Evolutionary conservation across 1,140 invertebrate genomes (phyloP).

Genomic region (Camponotus pennsylvanicus): DNA sequence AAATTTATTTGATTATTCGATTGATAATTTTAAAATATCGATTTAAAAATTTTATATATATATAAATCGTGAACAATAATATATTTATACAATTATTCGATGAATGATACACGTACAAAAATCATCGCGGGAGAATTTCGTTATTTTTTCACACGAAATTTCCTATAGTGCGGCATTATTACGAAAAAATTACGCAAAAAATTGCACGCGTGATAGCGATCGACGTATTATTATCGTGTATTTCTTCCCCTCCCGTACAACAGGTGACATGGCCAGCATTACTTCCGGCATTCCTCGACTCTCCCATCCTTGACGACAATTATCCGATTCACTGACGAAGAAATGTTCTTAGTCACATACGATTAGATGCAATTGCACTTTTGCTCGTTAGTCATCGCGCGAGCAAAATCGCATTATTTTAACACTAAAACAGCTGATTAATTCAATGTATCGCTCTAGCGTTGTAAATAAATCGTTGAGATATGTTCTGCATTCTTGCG

Average conservation of each 20-base stretch:
- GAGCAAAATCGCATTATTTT: slow-evolving; percentile 13
- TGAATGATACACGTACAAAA: not conserved
- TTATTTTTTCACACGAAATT: not conserved
- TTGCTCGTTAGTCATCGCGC: slow-evolving; percentile 37
- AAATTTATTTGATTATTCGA: too few relatives aligned
- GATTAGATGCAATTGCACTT: slow-evolving; percentile 52
- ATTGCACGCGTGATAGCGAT: not conserved
- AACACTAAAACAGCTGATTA: slow-evolving; percentile 4
- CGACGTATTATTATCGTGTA: not conserved
- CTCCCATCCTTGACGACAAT: slow-evolving; percentile 66
- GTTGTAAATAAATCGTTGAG: slow-evolving; percentile 9
- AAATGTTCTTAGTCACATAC: slow-evolving; percentile 42
- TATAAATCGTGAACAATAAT: not conserved
- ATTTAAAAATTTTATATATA: too few relatives aligned
- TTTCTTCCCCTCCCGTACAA: not conserved
- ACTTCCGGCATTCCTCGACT: slow-evolving; percentile 69
- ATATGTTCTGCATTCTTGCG: not conserved
- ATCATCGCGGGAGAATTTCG: slow-evolving; percentile 9
- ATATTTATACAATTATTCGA: slow-evolving; percentile 1
- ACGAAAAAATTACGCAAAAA: not conserved
- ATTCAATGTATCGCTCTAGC: slow-evolving; percentile 4
- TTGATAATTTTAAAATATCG: too few relatives aligned
- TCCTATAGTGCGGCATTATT: not conserved
- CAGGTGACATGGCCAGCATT: slow-evolving; percentile 62
- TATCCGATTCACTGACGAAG: slow-evolving; percentile 68